A percentile compares a stretch with the other conserved stretches of the same genome.
Evolutionary conservation across 2,113 vertebrate genomes (phyloP).

Genomic region (Apistogramma diplotaenia): DNA sequence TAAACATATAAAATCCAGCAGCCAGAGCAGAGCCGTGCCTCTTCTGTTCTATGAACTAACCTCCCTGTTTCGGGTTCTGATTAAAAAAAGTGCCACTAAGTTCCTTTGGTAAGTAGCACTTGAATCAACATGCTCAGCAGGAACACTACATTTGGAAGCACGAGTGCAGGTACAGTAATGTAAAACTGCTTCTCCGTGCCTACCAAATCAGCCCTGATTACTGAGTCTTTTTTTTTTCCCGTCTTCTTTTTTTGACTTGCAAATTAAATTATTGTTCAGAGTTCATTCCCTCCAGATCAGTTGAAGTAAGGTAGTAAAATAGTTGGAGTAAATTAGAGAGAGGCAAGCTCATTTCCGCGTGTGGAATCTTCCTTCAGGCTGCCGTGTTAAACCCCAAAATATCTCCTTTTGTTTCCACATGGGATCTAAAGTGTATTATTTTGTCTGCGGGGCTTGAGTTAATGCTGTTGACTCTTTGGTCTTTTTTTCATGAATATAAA

Average conservation of each 20-base stretch:
- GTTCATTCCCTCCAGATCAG: neutral
- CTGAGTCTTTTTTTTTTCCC: accelerated
- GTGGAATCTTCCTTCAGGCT: neutral
- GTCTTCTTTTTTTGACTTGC: neutral
- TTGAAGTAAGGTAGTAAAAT: neutral
- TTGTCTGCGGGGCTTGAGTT: neutral
- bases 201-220: conserved; percentile 30
- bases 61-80: neutral
- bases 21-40: neutral
- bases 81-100: neutral
- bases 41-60: conserved; percentile 1
- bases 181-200: neutral
- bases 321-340: neutral
- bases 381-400: neutral
- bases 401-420: neutral
- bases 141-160: neutral
- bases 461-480: neutral
- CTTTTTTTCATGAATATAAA: neutral
- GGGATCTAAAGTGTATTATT: neutral
- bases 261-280: conserved; percentile 19
- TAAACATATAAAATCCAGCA: neutral
- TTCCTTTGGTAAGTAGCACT: conserved; percentile 18
- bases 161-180: neutral
- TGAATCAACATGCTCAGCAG: conserved; percentile 43
- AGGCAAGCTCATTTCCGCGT: neutral